Evolutionary conservation across 2,113 vertebrate genomes (phyloP).

Genomic region (Larimichthys crocea): DNA sequence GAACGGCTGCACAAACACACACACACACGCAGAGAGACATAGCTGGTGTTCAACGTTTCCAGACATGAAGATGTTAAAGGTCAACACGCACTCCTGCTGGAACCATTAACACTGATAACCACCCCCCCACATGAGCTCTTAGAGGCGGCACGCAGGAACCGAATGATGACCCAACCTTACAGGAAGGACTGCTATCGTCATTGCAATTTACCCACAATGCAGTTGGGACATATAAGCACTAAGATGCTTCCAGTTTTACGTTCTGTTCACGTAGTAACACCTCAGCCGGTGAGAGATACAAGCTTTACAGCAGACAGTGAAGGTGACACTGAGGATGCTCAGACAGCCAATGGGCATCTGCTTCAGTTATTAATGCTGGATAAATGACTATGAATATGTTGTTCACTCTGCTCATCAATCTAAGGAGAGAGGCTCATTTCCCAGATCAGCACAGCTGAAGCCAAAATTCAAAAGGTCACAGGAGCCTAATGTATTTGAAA

Average conservation of each 20-base stretch:
- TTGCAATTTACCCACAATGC: conserved; percentile 3
- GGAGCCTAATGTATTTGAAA: conserved; percentile 8
- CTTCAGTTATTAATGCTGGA: conserved; percentile 5
- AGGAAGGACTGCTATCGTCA: conserved; percentile 3
- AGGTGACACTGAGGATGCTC: conserved; percentile 65
- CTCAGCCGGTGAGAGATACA: conserved; percentile 6
- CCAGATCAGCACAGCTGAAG: background rate
- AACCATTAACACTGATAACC: conserved; percentile 53
- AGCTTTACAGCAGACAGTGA: conserved; percentile 36
- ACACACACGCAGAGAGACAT: background rate
- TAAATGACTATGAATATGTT: conserved; percentile 28
- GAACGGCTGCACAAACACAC: background rate
- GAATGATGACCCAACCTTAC: background rate
- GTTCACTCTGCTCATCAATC: conserved; percentile 5
- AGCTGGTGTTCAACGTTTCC: conserved; percentile 37
- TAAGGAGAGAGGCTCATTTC: conserved; percentile 27
- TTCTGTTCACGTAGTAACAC: conserved; percentile 42
- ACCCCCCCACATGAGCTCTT: background rate
- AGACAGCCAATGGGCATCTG: conserved; percentile 25
- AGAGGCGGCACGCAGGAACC: conserved; percentile 3
- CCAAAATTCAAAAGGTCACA: conserved; percentile 27
- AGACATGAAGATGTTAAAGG: conserved; percentile 63
- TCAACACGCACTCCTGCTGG: conserved; percentile 55
- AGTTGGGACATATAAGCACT: conserved; percentile 4
- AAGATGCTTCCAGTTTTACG: background rate